phyloP scores from a whole-genome alignment of 2,888 invertebrate genomes.

The Chelonus formosanus region DNA sequence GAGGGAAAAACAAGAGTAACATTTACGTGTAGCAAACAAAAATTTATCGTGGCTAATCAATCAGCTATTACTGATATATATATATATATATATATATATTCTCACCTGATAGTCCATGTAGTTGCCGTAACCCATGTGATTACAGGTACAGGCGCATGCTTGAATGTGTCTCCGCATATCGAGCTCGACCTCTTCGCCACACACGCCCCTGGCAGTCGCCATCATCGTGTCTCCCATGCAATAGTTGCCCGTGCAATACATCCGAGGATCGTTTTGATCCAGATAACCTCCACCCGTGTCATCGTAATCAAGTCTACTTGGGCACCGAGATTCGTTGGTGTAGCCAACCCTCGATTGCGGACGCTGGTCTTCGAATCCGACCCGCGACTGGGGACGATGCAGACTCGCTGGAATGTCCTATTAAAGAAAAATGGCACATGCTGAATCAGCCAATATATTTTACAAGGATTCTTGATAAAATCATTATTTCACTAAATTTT shows the following conservation, averaged over 20 bases:
- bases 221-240: constrained; percentile 65
- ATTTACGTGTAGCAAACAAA: background rate
- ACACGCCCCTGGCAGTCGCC: constrained; percentile 63
- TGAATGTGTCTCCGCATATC: constrained; percentile 89
- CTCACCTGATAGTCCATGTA: constrained; percentile 88
- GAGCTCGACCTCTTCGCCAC: constrained; percentile 75
- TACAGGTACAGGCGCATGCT: constrained; percentile 89
- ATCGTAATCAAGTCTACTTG: constrained; percentile 61
- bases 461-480: too few species aligned
- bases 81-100: constrained; percentile 12
- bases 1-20: background rate
- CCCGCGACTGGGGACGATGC: constrained; percentile 60
- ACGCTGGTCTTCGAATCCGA: constrained; percentile 60
- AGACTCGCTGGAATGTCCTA: constrained; percentile 48
- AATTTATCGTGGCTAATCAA: background rate
- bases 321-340: constrained; percentile 60
- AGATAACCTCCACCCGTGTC: constrained; percentile 61
- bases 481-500: too few species aligned
- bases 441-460: too few species aligned
- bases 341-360: constrained; percentile 62
- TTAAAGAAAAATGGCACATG: too few species aligned
- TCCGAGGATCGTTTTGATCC: constrained; percentile 61
- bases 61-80: background rate
- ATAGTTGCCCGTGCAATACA: constrained; percentile 63
- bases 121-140: constrained; percentile 94